A percentile compares a stretch with the other conserved stretches of the same genome.
Evolutionary conservation across 92 coral and sea anemone species (phyloP).

Genomic region (Zoanthus solanderi): DNA sequence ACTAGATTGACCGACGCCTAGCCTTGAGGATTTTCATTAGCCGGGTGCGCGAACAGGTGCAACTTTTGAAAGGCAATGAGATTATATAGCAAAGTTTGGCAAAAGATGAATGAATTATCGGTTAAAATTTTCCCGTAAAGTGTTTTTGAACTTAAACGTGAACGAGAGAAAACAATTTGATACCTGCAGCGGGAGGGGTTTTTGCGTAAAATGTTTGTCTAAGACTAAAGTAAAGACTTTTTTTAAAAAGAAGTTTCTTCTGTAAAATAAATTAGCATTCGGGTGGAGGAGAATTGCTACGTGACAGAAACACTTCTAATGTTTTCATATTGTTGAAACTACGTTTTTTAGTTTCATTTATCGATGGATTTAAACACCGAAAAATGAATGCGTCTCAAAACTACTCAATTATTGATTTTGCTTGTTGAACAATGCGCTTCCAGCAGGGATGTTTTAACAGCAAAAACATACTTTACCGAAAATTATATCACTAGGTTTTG

Average conservation of each 20-base stretch:
- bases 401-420: conserved; percentile 66
- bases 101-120: neutral
- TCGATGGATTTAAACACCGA: conserved; percentile 23
- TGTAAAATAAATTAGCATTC: neutral
- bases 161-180: conserved; percentile 33
- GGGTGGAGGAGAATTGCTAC: neutral
- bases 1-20: conserved; percentile 22
- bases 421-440: conserved; percentile 48
- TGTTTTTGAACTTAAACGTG: conserved; percentile 6
- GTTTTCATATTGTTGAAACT: conserved; percentile 7
- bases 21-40: neutral
- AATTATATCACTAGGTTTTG: neutral
- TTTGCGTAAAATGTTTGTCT: neutral
- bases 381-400: conserved; percentile 54
- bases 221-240: neutral
- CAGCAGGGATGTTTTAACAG: conserved; percentile 31
- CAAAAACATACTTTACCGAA: conserved; percentile 2
- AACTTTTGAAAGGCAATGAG: neutral
- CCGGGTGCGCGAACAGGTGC: conserved; percentile 26
- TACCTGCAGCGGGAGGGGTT: conserved; percentile 42
- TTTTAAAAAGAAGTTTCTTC: neutral
- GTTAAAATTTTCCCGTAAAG: neutral
- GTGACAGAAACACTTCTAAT: conserved; percentile 21
- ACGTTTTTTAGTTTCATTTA: conserved; percentile 1
- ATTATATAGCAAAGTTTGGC: neutral